Base-by-base conservation (phyloP, 64 coral and sea anemone species). In the Hydrozoanthus tunicans region DNA sequence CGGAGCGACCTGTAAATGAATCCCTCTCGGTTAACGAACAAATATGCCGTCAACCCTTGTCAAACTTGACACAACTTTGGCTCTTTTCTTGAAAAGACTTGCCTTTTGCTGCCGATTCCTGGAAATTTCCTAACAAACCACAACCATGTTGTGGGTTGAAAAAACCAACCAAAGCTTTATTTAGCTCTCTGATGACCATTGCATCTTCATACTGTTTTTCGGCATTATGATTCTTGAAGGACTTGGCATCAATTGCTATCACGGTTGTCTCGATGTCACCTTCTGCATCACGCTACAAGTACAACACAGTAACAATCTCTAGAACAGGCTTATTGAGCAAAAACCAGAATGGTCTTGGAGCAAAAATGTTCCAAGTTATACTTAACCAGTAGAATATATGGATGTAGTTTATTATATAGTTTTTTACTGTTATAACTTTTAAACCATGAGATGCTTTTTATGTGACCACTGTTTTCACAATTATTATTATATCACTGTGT, bases 111-210 rank as follows among this genome's bases (percentile, higher is more conserved):
- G 78, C 56, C 58, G 17, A 58, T 56, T 68, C 51, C n/a, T 4
- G 51, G 11, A 53, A 51, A 9, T 57, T 23, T 55, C 20, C 56
- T 13, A 90, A 14, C 57, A 92, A 14, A 3, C 56, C 59, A 67
- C 91, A 92, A 65, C 70, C 56, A 56, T 53, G 59, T 10, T 83
- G 70, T 57, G 85, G 94, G 63, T 92, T 79, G 56, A 79, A 81
- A 80, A 96, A 96, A 53, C 92, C 92, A 43, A 89, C 92, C 51
- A 96, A 78, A 20, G 92, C 89, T 56, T 96, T 93, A 59, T 96
- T 96, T 4, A 96, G 89, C 59, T 93, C 88, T 78, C 89, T 93
- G 5, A 83, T 12, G 15, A 96, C 27, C 23, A 91, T 74, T 5
- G 51, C 14, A 17, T 96, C 86, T 53, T 96, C 81, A 62, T 91